These are phyloP conservation scores for Passer montanus DNA, from an alignment of 2,113 vertebrate genomes.

Conservation along the genomic window DNA sequence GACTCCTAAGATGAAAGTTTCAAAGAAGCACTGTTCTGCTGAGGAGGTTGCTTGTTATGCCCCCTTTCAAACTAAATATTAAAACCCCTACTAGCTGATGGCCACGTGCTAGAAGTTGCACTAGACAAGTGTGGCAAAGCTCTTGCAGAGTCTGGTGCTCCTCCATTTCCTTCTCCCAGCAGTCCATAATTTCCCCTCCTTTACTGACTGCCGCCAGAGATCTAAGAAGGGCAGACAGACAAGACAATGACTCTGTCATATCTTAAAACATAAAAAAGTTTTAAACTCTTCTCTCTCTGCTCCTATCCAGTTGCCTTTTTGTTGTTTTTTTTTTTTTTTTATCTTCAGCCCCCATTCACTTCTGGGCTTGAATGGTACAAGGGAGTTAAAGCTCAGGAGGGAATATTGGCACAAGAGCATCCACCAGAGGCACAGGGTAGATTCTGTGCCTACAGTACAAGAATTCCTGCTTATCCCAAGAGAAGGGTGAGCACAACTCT, in stretches of 20 bases:
- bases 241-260: fast-evolving
- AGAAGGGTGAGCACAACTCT: neutral
- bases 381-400: neutral
- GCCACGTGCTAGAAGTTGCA: neutral
- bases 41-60: neutral
- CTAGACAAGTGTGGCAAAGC: neutral
- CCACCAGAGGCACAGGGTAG: neutral
- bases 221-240: neutral
- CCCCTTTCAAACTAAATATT: neutral
- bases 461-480: neutral
- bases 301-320: neutral
- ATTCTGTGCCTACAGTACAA: neutral
- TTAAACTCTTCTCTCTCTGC: neutral
- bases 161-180: neutral
- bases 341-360: neutral
- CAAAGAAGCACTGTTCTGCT: neutral
- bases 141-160: fast-evolving
- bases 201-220: neutral
- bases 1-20: neutral
- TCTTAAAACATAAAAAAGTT: neutral
- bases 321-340: no score
- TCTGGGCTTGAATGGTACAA: neutral
- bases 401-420: neutral
- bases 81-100: neutral
- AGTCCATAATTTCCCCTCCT: neutral